phyloP scores from a whole-genome alignment of 2,888 invertebrate genomes.

The Drosophila maculinotata region DNA sequence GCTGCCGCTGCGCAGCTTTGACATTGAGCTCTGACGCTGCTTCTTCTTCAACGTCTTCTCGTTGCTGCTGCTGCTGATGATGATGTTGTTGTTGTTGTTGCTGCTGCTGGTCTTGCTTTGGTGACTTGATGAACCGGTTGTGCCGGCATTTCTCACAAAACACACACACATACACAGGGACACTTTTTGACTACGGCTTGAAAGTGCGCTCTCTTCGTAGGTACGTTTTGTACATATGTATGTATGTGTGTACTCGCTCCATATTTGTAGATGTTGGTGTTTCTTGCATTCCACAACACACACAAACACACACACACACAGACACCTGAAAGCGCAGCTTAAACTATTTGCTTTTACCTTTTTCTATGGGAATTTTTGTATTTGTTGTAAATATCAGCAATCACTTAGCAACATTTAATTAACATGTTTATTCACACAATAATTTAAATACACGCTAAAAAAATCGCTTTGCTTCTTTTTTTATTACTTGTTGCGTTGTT shows the following conservation, averaged over 20 bases:
- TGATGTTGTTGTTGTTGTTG: slow-evolving; percentile 32
- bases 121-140: slow-evolving; percentile 76
- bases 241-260: slow-evolving; percentile 55
- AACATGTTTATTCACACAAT: slow-evolving; percentile 45
- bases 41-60: slow-evolving; percentile 12
- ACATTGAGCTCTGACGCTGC: slow-evolving; percentile 43
- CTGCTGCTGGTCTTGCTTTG: slow-evolving; percentile 49
- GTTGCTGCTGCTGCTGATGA: slow-evolving; percentile 27
- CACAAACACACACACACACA: slow-evolving; percentile 13
- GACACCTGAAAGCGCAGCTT: slow-evolving; percentile 44
- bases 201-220: slow-evolving; percentile 47
- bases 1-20: slow-evolving; percentile 37
- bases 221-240: too few species aligned
- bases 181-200: slow-evolving; percentile 59
- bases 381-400: slow-evolving; percentile 31
- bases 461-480: slow-evolving; percentile 25
- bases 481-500: slow-evolving; percentile 33
- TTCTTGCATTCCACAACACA: slow-evolving; percentile 47
- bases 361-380: slow-evolving; percentile 36
- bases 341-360: slow-evolving; percentile 63
- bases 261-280: slow-evolving; percentile 47
- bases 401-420: slow-evolving; percentile 53
- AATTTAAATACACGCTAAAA: slow-evolving; percentile 51
- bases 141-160: slow-evolving; percentile 71
- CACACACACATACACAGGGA: slow-evolving; percentile 28